A percentile compares a stretch with the other conserved stretches of the same genome.
These are phyloP conservation scores for Procambarus clarkii DNA, from an alignment of 1,140 invertebrate species.

Conservation along the genomic window DNA sequence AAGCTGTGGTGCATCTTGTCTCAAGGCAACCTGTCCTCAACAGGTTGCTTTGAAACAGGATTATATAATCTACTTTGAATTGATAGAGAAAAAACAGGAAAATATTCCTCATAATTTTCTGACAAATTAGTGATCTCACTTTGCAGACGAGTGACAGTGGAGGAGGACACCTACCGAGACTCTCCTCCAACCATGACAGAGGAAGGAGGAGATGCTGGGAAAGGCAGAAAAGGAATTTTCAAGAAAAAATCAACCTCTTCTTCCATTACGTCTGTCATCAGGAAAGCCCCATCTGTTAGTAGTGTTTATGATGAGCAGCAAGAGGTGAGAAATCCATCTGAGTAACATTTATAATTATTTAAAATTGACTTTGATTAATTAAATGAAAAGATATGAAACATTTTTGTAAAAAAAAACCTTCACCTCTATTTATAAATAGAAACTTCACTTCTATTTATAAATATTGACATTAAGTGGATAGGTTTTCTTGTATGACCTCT, in stretches of 20 bases:
- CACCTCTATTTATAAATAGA: too few species aligned
- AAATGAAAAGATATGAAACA: too few species aligned
- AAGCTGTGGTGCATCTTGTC: too few species aligned
- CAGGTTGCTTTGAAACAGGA: too few species aligned
- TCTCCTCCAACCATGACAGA: conserved; percentile 57
- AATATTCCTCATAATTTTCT: too few species aligned
- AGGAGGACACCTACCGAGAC: conserved; percentile 62
- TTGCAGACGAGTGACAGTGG: conserved; percentile 63
- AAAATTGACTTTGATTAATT: too few species aligned
- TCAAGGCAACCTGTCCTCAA: too few species aligned
- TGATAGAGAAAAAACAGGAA: background rate
- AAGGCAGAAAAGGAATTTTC: conserved; percentile 68
- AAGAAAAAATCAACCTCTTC: conserved; percentile 72
- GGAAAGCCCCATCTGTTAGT: conserved; percentile 58
- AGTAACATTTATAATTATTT: too few species aligned
- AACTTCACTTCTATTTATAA: too few species aligned
- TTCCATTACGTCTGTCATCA: conserved; percentile 67
- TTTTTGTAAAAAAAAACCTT: too few species aligned
- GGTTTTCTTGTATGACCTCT: too few species aligned
- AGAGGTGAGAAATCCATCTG: conserved; percentile 45
- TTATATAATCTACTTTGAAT: background rate
- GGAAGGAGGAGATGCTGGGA: conserved; percentile 79
- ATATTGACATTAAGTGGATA: too few species aligned
- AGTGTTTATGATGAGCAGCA: conserved; percentile 70
- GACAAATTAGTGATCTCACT: background rate